Percentiles rank a stretch among this genome's conserved stretches.
Evolutionary conservation across 2,113 vertebrate genomes (phyloP).

Genomic region (Cebidichthys violaceus): DNA sequence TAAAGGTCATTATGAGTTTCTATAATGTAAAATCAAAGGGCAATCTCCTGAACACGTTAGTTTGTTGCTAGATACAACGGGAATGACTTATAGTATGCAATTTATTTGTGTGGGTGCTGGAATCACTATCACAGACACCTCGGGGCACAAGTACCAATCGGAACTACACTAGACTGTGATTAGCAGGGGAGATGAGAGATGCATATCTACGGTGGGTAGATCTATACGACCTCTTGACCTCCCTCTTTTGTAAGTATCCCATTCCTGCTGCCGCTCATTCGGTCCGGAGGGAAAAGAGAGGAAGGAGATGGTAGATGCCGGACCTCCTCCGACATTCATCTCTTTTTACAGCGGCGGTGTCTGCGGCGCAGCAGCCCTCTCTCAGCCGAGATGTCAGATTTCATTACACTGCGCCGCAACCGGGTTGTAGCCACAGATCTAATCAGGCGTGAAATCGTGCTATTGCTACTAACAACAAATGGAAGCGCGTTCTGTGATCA

Average conservation of each 20-base stretch:
- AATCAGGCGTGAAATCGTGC: conserved; percentile 66
- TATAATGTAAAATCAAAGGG: not conserved
- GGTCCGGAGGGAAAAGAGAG: not conserved
- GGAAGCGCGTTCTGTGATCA: conserved; percentile 47
- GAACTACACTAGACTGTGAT: conserved; percentile 35
- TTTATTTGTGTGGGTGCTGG: not conserved
- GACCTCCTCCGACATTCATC: conserved; percentile 8
- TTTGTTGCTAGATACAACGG: not conserved
- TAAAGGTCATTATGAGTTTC: not conserved
- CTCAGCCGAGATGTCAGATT: conserved; percentile 59
- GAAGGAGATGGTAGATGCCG: conserved; percentile 19
- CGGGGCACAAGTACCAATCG: not conserved
- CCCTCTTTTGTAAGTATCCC: conserved; percentile 13
- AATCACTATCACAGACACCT: not conserved
- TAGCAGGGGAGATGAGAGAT: conserved; percentile 29
- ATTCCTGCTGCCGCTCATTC: not conserved
- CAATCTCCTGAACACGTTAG: not conserved
- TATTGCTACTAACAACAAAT: conserved; percentile 45
- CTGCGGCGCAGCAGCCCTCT: conserved; percentile 26
- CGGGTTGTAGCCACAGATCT: conserved; percentile 42
- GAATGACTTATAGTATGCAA: not conserved
- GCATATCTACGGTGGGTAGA: conserved; percentile 23
- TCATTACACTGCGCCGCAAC: conserved; percentile 58
- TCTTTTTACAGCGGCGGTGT: conserved; percentile 9
- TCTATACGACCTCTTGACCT: conserved; percentile 10